A percentile compares a stretch with the other conserved stretches of the same genome.
Conservation (phyloP, 2,113 vertebrate genomes). For the Cephalopterus ornatus region DNA sequence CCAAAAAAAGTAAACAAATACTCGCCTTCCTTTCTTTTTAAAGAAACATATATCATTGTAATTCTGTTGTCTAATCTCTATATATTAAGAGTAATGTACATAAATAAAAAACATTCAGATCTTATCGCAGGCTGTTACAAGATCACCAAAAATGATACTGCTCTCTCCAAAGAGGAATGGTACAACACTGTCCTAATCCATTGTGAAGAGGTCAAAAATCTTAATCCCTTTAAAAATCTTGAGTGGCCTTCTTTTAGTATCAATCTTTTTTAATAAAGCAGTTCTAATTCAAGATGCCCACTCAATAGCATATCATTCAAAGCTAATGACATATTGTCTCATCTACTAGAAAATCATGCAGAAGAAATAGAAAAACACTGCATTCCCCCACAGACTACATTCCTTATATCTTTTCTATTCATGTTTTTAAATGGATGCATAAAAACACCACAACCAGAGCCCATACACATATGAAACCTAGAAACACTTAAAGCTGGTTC, state of each 20-base stretch:
- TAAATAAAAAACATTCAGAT: not conserved
- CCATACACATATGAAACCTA: not conserved
- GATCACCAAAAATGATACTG: not conserved
- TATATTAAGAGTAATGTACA: not conserved
- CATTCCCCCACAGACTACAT: not conserved
- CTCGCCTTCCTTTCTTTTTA: constrained; percentile 56
- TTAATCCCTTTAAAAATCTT: not conserved
- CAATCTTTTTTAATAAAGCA: not conserved
- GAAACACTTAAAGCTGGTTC: not conserved
- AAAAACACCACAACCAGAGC: not conserved
- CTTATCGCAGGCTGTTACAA: not conserved
- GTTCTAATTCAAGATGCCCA: not conserved
- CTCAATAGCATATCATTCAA: not conserved
- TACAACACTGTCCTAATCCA: not conserved
- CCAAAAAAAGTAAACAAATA: constrained; percentile 61
- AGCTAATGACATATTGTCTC: not conserved
- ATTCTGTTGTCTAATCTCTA: not conserved
- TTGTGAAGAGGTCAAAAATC: not conserved
- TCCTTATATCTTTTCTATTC: not conserved
- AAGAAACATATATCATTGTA: not conserved
- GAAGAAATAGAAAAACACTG: not conserved
- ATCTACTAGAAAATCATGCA: not conserved
- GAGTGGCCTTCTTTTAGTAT: not conserved
- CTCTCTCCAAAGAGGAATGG: not conserved
- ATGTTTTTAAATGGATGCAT: not conserved